Evolutionary conservation across 2,888 invertebrate genomes (phyloP).

Genomic region (Drosophila ustulata): DNA sequence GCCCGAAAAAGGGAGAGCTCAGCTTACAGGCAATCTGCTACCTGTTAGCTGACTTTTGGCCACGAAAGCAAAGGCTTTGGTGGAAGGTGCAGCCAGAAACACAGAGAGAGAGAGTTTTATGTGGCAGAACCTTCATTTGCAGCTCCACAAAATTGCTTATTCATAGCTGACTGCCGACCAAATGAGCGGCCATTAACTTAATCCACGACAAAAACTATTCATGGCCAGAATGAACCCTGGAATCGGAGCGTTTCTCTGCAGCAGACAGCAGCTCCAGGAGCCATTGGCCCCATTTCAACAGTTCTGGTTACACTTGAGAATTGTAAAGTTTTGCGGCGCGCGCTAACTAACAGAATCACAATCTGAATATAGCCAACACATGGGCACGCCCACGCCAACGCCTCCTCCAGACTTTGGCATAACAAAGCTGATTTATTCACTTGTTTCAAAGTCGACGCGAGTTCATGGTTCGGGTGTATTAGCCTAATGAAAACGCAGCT

Average conservation of each 20-base stretch:
- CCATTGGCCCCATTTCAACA: conserved; percentile 34
- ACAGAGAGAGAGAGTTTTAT: conserved; percentile 1
- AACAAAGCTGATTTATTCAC: conserved; percentile 51
- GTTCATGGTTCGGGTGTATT: conserved; percentile 32
- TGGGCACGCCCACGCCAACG: not conserved
- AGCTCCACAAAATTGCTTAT: conserved; percentile 64
- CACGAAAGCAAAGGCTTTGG: conserved; percentile 5
- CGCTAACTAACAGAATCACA: conserved; percentile 21
- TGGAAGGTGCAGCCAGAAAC: conserved; percentile 10
- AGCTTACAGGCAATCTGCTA: conserved; percentile 22
- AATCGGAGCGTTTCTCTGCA: conserved; percentile 5
- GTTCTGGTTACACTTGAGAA: conserved; percentile 42
- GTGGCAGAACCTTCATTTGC: conserved; percentile 48
- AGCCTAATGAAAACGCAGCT: conserved; percentile 54
- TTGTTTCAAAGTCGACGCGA: conserved; percentile 24
- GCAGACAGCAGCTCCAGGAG: conserved; percentile 13
- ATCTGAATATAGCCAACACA: conserved; percentile 18
- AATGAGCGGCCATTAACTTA: conserved; percentile 70
- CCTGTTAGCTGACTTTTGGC: conserved; percentile 8
- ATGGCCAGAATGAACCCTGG: conserved; percentile 6
- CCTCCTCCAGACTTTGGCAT: conserved; percentile 4
- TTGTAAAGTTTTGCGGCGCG: conserved; percentile 37
- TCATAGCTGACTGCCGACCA: conserved; percentile 69
- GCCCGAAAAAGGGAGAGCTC: conserved; percentile 4
- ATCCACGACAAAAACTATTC: conserved; percentile 43